Conservation (phyloP, 2,888 invertebrate species). For the Ochropleura plecta region DNA sequence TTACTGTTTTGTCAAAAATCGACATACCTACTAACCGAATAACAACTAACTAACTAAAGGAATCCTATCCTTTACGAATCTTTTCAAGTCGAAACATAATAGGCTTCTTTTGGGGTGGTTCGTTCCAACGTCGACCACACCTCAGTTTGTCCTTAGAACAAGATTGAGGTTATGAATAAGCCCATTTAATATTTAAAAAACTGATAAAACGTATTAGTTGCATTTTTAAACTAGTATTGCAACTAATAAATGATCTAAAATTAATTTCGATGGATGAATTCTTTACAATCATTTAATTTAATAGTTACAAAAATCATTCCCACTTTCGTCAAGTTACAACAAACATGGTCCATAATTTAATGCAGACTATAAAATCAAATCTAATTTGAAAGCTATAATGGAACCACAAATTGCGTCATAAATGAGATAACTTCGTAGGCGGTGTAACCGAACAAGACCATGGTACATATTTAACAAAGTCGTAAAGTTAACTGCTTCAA, state of each 20-base stretch:
- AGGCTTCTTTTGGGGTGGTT: no score
- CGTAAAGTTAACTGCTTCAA: slow-evolving; percentile 79
- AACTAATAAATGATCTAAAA: not conserved
- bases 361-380: slow-evolving; percentile 50
- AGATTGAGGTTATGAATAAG: no score
- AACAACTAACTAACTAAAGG: not conserved
- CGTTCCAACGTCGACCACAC: no score
- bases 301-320: not conserved
- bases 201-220: no score
- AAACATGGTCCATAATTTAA: slow-evolving; percentile 22
- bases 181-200: no score
- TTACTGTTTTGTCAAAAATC: not conserved
- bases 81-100: no score
- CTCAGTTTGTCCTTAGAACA: no score
- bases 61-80: no score
- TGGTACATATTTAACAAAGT: slow-evolving; percentile 73
- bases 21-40: not conserved
- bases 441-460: slow-evolving; percentile 55
- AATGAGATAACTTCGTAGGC: slow-evolving; percentile 65
- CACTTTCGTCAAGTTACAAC: slow-evolving; percentile 6
- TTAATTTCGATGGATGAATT: not conserved
- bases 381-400: slow-evolving; percentile 58
- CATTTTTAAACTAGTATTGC: not conserved
- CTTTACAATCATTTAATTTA: not conserved
- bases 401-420: slow-evolving; percentile 65